Percentiles rank a stretch among this genome's conserved stretches.
Conservation (phyloP, 2,888 invertebrate species). For the Allygus modestus region DNA sequence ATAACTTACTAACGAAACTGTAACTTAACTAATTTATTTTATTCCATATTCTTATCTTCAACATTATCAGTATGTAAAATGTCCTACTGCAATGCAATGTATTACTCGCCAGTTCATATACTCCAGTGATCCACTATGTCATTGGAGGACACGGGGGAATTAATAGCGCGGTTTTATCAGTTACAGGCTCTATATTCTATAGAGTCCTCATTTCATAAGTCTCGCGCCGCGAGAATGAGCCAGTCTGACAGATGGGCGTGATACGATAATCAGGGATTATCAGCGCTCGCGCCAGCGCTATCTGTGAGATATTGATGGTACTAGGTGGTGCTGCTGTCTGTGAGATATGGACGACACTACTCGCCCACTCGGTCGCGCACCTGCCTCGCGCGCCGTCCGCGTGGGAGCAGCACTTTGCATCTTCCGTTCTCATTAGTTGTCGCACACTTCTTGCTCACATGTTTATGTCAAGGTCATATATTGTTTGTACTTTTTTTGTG, state of each 20-base stretch:
- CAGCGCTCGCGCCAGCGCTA: conserved; percentile 23
- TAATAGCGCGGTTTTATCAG: conserved; percentile 20
- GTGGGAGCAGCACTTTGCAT: conserved; percentile 25
- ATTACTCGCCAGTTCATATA: no score
- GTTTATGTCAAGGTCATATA: no score
- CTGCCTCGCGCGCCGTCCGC: conserved; percentile 6
- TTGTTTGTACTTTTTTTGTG: no score
- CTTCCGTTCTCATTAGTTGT: background rate
- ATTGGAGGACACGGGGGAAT: background rate
- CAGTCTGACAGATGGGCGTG: conserved; percentile 39
- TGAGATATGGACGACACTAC: conserved; percentile 38
- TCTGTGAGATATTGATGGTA: conserved; percentile 29
- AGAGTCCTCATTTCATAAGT: conserved; percentile 23
- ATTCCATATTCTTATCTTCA: no score
- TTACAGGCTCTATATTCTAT: background rate
- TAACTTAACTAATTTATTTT: no score
- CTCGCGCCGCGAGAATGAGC: background rate
- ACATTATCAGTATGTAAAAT: no score
- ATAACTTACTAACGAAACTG: no score
- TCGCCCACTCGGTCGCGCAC: conserved; percentile 17
- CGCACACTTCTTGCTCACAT: no score
- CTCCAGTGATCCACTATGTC: no score
- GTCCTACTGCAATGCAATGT: no score
- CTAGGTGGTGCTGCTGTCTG: conserved; percentile 38
- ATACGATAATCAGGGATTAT: conserved; percentile 23